These are phyloP conservation scores for Cyphomyrus discorhynchus DNA, from an alignment of 2,113 vertebrate species.

Conservation along the genomic window DNA sequence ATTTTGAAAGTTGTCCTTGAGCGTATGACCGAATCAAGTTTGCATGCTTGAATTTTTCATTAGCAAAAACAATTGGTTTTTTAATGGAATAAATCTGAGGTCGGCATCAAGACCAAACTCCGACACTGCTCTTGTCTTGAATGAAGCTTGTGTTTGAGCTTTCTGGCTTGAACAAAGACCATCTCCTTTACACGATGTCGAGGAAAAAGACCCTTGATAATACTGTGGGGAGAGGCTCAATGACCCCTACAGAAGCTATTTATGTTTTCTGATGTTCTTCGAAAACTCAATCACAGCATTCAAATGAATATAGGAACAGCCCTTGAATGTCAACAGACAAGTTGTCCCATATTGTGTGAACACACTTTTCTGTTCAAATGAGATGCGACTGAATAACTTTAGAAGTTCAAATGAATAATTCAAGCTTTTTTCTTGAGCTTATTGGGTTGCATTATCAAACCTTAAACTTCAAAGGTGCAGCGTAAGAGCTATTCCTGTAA, in stretches of 20 bases:
- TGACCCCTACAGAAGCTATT: constrained; percentile 26
- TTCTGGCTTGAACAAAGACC: constrained; percentile 35
- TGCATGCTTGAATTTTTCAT: constrained; percentile 3
- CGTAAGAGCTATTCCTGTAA: constrained; percentile 6
- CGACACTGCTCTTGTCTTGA: constrained; percentile 33
- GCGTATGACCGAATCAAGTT: not conserved
- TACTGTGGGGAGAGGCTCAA: constrained; percentile 19
- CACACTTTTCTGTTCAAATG: constrained; percentile 27
- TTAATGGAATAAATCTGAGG: constrained; percentile 55
- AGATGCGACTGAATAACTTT: constrained; percentile 23
- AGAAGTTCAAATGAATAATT: constrained; percentile 40
- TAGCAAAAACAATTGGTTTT: not conserved
- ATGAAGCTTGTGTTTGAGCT: constrained; percentile 53
- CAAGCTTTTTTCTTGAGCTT: constrained; percentile 19
- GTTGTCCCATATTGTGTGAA: constrained; percentile 30
- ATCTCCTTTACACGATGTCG: not conserved
- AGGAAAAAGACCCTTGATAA: not conserved
- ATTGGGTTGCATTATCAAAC: constrained; percentile 28
- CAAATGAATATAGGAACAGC: constrained; percentile 28
- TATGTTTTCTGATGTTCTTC: constrained; percentile 28
- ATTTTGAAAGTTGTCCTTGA: not conserved
- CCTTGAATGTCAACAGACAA: constrained; percentile 49
- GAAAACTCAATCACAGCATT: constrained; percentile 55
- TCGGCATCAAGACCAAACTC: constrained; percentile 35
- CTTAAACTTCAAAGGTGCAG: constrained; percentile 35